phyloP scores from a whole-genome alignment of 2,113 vertebrate genomes.

The Pogona vitticeps region DNA sequence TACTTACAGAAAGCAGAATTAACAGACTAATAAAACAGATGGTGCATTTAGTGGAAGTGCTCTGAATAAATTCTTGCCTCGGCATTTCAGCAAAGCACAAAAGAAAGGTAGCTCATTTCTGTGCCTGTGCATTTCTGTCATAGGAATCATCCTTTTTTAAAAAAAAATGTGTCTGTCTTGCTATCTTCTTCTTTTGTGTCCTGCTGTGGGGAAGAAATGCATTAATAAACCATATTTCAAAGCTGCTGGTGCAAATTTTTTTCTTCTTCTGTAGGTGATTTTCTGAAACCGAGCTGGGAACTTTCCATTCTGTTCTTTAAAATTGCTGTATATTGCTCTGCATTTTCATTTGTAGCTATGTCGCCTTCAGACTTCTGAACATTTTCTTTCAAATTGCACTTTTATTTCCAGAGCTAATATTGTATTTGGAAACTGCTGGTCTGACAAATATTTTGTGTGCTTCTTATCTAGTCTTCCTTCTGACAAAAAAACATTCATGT shows the following conservation, averaged over 20 bases:
- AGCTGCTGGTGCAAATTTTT: conserved; percentile 50
- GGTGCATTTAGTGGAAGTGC: not conserved
- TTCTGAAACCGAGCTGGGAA: conserved; percentile 54
- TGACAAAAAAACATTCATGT: conserved; percentile 11
- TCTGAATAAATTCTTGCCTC: not conserved
- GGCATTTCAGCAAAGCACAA: conserved; percentile 11
- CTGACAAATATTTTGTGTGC: conserved; percentile 10
- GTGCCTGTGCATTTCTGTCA: conserved; percentile 58
- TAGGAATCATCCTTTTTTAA: conserved; percentile 70
- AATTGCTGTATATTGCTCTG: conserved; percentile 9
- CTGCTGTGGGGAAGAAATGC: conserved; percentile 67
- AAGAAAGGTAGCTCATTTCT: conserved; percentile 50
- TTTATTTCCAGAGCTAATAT: conserved; percentile 31
- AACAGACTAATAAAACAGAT: conserved; percentile 2
- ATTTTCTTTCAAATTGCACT: conserved; percentile 38
- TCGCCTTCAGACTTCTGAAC: conserved; percentile 58
- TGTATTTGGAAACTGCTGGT: conserved; percentile 2
- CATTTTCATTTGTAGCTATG: conserved; percentile 56
- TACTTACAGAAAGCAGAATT: not conserved
- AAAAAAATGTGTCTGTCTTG: conserved; percentile 65
- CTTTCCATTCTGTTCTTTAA: conserved; percentile 64
- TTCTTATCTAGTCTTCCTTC: conserved; percentile 20
- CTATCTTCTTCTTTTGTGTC: conserved; percentile 68
- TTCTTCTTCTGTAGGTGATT: conserved; percentile 57
- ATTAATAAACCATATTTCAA: conserved; percentile 72